Percentiles rank a stretch among this genome's conserved stretches.
Evolutionary conservation across 2,113 vertebrate species (phyloP).

Genomic region (Cyanistes caeruleus): DNA sequence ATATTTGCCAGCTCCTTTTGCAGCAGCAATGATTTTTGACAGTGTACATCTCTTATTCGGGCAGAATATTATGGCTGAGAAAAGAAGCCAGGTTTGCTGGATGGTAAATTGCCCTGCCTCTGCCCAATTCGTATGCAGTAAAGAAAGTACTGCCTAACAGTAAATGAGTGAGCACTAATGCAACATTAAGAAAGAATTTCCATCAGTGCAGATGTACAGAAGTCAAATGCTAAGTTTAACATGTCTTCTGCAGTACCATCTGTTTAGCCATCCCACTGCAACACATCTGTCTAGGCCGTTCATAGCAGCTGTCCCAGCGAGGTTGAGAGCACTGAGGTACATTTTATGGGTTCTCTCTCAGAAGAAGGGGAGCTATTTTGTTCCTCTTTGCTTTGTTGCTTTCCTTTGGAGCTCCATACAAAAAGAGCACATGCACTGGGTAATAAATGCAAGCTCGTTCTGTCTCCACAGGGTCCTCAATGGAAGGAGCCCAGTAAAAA

Average conservation of each 20-base stretch:
- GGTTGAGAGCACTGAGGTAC: not conserved
- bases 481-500: slow-evolving; percentile 22
- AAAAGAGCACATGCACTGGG: slow-evolving; percentile 6
- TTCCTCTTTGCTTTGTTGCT: not conserved
- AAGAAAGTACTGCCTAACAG: not conserved
- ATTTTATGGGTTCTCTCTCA: not conserved
- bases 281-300: not conserved
- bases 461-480: not conserved
- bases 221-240: not conserved
- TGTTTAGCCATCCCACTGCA: not conserved
- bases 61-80: not conserved
- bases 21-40: not conserved
- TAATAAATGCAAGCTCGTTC: not conserved
- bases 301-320: not conserved
- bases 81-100: not conserved
- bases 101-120: not conserved
- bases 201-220: not conserved
- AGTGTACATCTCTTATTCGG: not conserved
- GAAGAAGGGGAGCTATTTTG: not conserved
- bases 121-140: not conserved
- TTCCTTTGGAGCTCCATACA: not conserved
- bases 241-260: not conserved
- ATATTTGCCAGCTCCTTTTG: not conserved
- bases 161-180: not conserved
- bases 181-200: not conserved